phyloP scores from a whole-genome alignment of 1,140 invertebrate genomes.

The Zaprionus capensis region DNA sequence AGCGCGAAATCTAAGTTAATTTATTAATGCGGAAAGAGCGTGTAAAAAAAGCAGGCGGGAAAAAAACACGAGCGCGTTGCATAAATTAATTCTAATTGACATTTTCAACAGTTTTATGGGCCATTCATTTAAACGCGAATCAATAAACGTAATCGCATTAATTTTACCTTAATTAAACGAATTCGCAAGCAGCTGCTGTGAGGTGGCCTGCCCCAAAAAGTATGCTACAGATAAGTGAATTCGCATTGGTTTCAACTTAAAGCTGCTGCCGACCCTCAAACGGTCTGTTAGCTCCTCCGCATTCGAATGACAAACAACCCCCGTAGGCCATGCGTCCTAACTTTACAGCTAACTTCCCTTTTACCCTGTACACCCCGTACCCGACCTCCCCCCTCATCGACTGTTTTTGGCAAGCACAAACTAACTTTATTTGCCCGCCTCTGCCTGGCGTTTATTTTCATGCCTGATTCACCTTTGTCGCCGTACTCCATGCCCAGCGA shows the following conservation, averaged over 20 bases:
- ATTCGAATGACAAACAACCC: slow-evolving; percentile 45
- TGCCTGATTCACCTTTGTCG: slow-evolving; percentile 48
- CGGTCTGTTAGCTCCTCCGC: not conserved
- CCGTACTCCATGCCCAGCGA: slow-evolving; percentile 86
- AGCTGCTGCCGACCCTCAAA: slow-evolving; percentile 21
- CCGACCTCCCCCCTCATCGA: not conserved
- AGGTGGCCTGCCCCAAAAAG: slow-evolving; percentile 32
- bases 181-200: slow-evolving; percentile 47
- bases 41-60: not conserved
- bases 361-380: not conserved
- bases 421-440: slow-evolving; percentile 30
- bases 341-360: slow-evolving; percentile 20
- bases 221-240: slow-evolving; percentile 49
- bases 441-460: slow-evolving; percentile 45
- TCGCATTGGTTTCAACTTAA: slow-evolving; percentile 34
- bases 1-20: slow-evolving; percentile 39
- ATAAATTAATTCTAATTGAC: slow-evolving; percentile 68
- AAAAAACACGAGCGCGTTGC: slow-evolving; percentile 15
- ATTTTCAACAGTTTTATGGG: slow-evolving; percentile 53
- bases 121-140: slow-evolving; percentile 48
- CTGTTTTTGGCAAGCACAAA: slow-evolving; percentile 26
- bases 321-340: slow-evolving; percentile 16
- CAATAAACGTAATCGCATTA: slow-evolving; percentile 63
- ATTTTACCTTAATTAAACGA: slow-evolving; percentile 56
- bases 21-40: slow-evolving; percentile 36